Evolutionary conservation across 2,888 invertebrate genomes (phyloP).

Genomic region (Epistrophella euchroma): DNA sequence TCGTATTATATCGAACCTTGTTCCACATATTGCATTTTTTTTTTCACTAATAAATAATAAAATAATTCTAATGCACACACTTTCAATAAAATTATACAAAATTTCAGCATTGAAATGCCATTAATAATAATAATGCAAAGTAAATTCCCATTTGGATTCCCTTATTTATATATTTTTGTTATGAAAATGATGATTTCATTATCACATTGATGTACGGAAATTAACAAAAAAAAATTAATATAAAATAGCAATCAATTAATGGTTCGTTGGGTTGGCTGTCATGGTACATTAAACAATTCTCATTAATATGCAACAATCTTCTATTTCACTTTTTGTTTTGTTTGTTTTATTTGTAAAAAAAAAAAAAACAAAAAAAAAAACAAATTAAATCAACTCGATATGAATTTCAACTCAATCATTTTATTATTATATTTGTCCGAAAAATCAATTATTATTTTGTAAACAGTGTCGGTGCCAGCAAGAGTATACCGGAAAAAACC

Average conservation of each 20-base stretch:
- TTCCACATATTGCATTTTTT: slow-evolving; percentile 62
- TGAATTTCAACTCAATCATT: slow-evolving; percentile 28
- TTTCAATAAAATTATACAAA: slow-evolving; percentile 47
- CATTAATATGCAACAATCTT: slow-evolving; percentile 26
- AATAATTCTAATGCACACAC: slow-evolving; percentile 47
- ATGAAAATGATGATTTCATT: slow-evolving; percentile 34
- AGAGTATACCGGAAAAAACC: slow-evolving; percentile 37
- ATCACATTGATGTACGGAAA: slow-evolving; percentile 5
- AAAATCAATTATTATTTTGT: slow-evolving; percentile 61
- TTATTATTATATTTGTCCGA: slow-evolving; percentile 27
- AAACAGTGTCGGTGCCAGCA: neutral
- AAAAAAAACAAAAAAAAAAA: neutral
- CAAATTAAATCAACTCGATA: neutral
- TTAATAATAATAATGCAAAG: slow-evolving; percentile 25
- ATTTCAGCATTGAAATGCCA: slow-evolving; percentile 58
- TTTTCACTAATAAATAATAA: neutral
- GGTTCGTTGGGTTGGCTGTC: slow-evolving; percentile 25
- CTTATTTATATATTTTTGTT: neutral
- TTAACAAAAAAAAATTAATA: neutral
- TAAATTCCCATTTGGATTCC: slow-evolving; percentile 14
- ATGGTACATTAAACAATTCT: slow-evolving; percentile 16
- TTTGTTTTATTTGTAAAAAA: neutral
- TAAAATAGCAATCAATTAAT: slow-evolving; percentile 53
- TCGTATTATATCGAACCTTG: slow-evolving; percentile 44
- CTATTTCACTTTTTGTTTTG: neutral